phyloP scores from a whole-genome alignment of 2,797 vertebrate genomes.

The Falco biarmicus region DNA sequence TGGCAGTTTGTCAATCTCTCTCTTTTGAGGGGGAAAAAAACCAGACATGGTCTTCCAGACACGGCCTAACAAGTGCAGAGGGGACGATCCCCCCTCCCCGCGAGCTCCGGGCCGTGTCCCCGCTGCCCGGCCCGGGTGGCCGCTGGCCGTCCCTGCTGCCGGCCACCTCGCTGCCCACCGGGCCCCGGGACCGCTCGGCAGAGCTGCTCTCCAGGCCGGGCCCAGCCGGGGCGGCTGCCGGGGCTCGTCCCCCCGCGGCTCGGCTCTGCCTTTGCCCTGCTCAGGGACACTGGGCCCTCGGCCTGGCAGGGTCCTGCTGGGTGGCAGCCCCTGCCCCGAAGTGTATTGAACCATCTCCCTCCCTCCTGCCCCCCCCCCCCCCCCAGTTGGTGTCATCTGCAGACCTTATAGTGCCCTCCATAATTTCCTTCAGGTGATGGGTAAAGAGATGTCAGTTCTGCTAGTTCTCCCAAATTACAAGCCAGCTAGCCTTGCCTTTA shows the following conservation, averaged over 20 bases:
- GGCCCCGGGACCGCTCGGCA: neutral
- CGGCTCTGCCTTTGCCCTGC: neutral
- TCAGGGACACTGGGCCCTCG: rapidly evolving
- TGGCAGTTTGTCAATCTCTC: neutral
- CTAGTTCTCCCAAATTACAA: neutral
- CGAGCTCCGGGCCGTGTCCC: rapidly evolving
- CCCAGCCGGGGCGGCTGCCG: no score
- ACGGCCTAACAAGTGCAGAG: neutral
- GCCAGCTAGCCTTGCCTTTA: neutral
- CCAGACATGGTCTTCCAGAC: neutral
- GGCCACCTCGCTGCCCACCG: neutral
- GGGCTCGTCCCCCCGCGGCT: neutral
- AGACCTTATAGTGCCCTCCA: neutral
- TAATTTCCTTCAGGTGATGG: neutral
- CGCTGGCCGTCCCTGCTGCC: neutral
- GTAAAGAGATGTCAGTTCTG: neutral
- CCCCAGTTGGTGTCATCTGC: neutral
- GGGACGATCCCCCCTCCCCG: rapidly evolving
- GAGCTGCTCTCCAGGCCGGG: neutral
- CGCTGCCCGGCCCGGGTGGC: rapidly evolving
- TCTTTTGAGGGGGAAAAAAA: neutral
- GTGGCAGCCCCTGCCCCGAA: neutral
- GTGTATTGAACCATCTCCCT: neutral
- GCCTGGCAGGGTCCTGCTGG: neutral
- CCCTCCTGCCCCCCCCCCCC: rapidly evolving